phyloP scores from a whole-genome alignment of 2,888 invertebrate species.

The Mythimna pallens region DNA sequence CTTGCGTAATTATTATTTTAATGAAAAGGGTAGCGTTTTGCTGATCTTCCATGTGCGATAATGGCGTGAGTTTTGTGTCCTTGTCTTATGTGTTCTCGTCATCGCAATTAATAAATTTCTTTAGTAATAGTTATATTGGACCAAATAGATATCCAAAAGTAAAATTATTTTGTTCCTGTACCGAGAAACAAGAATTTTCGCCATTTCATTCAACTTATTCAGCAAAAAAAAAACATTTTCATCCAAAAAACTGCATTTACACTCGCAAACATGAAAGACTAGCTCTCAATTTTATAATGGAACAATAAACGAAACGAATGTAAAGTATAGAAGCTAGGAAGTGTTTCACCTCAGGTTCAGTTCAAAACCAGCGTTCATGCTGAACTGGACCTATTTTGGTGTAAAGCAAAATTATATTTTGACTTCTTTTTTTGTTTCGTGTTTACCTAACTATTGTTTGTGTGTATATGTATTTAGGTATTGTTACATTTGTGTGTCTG shows the following conservation, averaged over 20 bases:
- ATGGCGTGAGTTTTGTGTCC: not conserved
- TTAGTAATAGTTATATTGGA: not conserved
- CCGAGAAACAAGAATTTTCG: not conserved
- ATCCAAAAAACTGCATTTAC: not conserved
- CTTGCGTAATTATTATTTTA: conserved; percentile 10
- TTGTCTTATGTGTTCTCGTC: not conserved
- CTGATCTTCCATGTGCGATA: not conserved
- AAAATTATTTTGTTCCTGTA: not conserved
- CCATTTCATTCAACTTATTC: not conserved
- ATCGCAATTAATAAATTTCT: not conserved
- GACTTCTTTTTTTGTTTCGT: too few relatives aligned
- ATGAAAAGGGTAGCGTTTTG: not conserved
- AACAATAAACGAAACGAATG: conserved; percentile 15
- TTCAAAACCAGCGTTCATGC: not conserved
- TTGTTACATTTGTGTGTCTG: not conserved
- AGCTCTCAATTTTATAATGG: not conserved
- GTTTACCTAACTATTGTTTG: too few relatives aligned
- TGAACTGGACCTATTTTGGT: too few relatives aligned
- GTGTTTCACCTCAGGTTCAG: not conserved
- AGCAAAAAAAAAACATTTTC: too few relatives aligned
- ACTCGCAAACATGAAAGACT: not conserved
- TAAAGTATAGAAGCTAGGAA: conserved; percentile 3
- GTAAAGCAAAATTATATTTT: too few relatives aligned
- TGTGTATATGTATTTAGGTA: too few relatives aligned
- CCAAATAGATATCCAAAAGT: too few relatives aligned